Evolutionary conservation across 92 coral and sea anemone genomes (phyloP).

Genomic region (Epizoanthus rinbou): DNA sequence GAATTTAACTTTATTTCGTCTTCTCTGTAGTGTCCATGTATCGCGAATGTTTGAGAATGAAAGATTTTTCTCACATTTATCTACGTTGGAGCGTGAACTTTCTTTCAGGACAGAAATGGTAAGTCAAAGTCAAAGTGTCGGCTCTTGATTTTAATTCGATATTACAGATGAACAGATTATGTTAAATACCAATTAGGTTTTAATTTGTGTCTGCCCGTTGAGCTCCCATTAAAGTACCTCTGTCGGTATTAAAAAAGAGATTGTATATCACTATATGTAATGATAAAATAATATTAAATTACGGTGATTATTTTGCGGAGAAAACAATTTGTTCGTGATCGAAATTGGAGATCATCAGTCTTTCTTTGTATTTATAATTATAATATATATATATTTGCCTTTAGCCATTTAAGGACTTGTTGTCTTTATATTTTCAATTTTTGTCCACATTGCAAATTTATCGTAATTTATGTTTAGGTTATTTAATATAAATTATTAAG

Average conservation of each 20-base stretch:
- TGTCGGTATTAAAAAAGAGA: not conserved
- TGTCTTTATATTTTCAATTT: too few relatives aligned
- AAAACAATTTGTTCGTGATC: not conserved
- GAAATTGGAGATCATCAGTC: not conserved
- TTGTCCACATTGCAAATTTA: too few relatives aligned
- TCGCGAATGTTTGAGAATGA: conserved; percentile 98
- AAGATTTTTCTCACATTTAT: conserved; percentile 96
- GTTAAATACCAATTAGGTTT: not conserved
- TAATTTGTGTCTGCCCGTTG: not conserved
- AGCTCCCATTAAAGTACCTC: not conserved
- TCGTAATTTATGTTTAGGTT: too few relatives aligned
- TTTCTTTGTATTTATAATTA: too few relatives aligned
- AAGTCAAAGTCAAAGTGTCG: conserved; percentile 31
- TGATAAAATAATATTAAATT: not conserved
- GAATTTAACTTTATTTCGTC: not conserved
- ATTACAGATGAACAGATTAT: not conserved
- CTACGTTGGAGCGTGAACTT: conserved; percentile 94
- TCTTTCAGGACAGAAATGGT: conserved; percentile 99
- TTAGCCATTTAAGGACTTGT: not conserved
- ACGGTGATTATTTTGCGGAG: not conserved
- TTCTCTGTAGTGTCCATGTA: conserved; percentile 75
- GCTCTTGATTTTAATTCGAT: not conserved
- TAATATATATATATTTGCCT: not conserved
- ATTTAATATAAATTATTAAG: too few relatives aligned
- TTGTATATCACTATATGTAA: too few relatives aligned